phyloP scores from a whole-genome alignment of 2,797 vertebrate genomes.

The Lithobates sylvaticus region DNA sequence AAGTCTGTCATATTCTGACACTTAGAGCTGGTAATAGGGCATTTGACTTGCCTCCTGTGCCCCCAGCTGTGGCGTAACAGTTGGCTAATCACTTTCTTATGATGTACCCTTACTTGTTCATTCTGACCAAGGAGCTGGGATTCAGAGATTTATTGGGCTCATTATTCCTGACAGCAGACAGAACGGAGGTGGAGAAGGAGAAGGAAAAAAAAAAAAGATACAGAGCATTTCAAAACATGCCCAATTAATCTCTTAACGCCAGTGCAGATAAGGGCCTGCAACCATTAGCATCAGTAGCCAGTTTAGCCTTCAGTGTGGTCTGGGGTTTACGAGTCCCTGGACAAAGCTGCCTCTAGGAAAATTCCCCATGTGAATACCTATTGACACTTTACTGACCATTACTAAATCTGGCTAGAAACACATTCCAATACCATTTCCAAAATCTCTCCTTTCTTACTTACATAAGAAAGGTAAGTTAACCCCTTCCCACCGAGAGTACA shows the following conservation, averaged over 20 bases:
- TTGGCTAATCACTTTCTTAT: neutral
- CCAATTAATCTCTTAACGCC: neutral
- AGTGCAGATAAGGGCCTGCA: neutral
- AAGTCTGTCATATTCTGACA: neutral
- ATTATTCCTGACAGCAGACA: slow-evolving; percentile 4
- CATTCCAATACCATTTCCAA: too few relatives aligned
- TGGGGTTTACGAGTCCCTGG: neutral
- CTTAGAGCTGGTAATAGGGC: neutral
- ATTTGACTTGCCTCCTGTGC: neutral
- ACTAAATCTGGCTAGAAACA: too few relatives aligned
- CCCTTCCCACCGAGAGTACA: too few relatives aligned
- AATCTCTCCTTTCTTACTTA: too few relatives aligned
- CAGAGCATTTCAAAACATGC: neutral
- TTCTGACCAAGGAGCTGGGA: neutral
- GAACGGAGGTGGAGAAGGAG: neutral
- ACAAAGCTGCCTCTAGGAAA: neutral
- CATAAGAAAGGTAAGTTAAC: too few relatives aligned
- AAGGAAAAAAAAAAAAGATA: neutral
- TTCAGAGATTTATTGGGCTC: neutral
- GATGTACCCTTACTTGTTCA: neutral
- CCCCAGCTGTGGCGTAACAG: neutral
- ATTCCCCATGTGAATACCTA: neutral
- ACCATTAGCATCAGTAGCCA: neutral
- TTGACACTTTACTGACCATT: neutral
- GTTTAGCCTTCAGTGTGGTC: neutral